phyloP scores from a whole-genome alignment of 2,888 invertebrate genomes.

The Homarus gammarus region DNA sequence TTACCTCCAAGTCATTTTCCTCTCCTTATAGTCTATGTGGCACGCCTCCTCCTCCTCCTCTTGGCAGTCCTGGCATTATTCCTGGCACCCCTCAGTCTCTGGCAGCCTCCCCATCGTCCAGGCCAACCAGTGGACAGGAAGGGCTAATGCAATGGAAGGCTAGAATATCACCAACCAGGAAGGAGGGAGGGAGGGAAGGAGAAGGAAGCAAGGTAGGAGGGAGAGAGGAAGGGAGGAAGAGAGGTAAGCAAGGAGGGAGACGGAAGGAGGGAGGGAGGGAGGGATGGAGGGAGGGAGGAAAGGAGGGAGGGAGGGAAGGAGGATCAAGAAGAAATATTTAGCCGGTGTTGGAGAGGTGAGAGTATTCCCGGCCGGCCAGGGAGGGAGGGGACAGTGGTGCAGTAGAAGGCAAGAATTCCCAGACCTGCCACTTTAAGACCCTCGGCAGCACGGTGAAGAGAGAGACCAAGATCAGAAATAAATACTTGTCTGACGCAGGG shows the following conservation, averaged over 20 bases:
- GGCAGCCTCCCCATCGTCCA: neutral
- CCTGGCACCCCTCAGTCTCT: too few species aligned
- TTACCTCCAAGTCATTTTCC: too few species aligned
- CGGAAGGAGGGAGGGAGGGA: neutral
- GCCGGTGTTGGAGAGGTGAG: neutral
- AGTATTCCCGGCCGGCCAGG: neutral
- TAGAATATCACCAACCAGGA: neutral
- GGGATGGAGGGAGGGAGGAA: neutral
- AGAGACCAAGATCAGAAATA: too few species aligned
- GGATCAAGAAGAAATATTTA: neutral
- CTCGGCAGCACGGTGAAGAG: too few species aligned
- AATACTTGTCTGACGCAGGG: too few species aligned
- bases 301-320: neutral
- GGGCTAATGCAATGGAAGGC: slow-evolving; percentile 1
- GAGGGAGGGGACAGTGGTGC: neutral
- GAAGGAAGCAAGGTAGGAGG: neutral
- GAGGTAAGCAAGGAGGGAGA: neutral
- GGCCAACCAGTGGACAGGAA: slow-evolving; percentile 1
- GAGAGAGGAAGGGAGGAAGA: neutral
- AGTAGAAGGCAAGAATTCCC: neutral
- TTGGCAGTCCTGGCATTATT: neutral
- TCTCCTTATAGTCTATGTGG: neutral
- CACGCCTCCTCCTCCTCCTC: neutral
- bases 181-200: neutral
- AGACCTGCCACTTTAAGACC: too few species aligned